A percentile compares a stretch with the other conserved stretches of the same genome.
Conservation (phyloP, 2,113 vertebrate genomes). For the Gopherus flavomarginatus region DNA sequence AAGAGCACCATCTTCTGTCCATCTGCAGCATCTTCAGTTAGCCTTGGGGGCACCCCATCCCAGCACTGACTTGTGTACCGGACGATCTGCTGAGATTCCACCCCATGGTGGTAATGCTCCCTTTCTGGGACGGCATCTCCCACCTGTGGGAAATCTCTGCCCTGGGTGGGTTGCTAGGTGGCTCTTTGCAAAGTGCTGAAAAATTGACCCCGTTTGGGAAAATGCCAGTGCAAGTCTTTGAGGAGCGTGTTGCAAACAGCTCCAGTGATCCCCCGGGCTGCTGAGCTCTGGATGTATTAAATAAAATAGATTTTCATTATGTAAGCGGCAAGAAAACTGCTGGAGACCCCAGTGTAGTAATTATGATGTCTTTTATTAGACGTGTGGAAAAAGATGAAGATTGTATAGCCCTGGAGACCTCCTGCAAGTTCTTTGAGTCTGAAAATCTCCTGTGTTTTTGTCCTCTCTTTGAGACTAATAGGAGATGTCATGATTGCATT, state of each 20-base stretch:
- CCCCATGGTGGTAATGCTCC: background rate
- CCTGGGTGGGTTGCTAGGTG: background rate
- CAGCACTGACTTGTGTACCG: background rate
- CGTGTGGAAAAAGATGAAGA: background rate
- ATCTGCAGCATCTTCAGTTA: background rate
- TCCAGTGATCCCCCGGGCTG: background rate
- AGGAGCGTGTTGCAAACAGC: background rate
- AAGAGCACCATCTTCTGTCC: background rate
- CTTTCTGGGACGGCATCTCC: background rate
- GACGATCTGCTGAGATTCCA: background rate
- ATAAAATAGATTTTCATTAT: background rate
- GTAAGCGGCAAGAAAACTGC: background rate
- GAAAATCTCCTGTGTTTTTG: background rate
- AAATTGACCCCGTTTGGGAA: background rate
- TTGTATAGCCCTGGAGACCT: background rate
- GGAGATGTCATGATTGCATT: background rate
- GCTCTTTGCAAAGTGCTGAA: background rate
- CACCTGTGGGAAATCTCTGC: background rate
- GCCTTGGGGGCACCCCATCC: background rate
- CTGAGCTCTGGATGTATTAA: background rate
- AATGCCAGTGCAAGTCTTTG: background rate
- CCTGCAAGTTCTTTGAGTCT: background rate
- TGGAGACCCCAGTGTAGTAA: background rate
- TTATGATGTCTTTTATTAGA: conserved; percentile 8
- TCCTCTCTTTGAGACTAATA: background rate